Evolutionary conservation across 2,797 vertebrate genomes (phyloP).

Genomic region (Helarctos malayanus): DNA sequence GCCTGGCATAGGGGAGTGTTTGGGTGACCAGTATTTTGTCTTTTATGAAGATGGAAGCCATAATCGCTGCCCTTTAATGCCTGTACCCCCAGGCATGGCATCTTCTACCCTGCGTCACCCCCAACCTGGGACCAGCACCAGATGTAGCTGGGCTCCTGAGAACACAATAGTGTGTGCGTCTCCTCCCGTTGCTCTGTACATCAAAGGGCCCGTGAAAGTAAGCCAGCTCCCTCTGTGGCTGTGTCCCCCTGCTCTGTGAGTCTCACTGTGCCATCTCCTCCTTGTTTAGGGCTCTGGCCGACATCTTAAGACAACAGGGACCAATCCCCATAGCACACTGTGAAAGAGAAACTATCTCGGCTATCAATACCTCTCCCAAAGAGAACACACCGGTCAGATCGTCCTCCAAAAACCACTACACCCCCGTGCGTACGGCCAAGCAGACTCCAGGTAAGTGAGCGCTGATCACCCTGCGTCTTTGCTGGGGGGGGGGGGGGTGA

Average conservation of each 20-base stretch:
- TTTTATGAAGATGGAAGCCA: not conserved
- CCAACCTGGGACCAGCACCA: not conserved
- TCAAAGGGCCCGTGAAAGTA: not conserved
- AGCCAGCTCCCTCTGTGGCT: not conserved
- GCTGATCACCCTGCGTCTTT: not conserved
- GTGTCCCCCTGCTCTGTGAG: not conserved
- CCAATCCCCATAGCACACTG: conserved; percentile 99
- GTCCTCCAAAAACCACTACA: conserved; percentile 98
- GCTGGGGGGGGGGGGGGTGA: not conserved
- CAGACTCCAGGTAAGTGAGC: conserved; percentile 94
- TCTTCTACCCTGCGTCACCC: not conserved
- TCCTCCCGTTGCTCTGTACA: not conserved
- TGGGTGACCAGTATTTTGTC: not conserved
- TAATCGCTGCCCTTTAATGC: not conserved
- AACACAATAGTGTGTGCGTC: not conserved
- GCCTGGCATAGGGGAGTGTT: not conserved
- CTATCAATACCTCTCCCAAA: conserved; percentile 97
- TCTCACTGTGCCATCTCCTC: conserved; percentile 60
- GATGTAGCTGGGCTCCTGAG: not conserved
- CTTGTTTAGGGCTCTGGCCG: conserved; percentile 95
- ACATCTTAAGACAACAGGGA: conserved; percentile 98
- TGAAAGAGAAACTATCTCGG: conserved; percentile 98
- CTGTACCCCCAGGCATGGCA: not conserved
- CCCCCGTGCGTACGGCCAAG: conserved; percentile 96
- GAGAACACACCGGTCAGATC: conserved; percentile 97